Conservation (phyloP, 2,888 invertebrate genomes). For the Ischnura elegans region DNA sequence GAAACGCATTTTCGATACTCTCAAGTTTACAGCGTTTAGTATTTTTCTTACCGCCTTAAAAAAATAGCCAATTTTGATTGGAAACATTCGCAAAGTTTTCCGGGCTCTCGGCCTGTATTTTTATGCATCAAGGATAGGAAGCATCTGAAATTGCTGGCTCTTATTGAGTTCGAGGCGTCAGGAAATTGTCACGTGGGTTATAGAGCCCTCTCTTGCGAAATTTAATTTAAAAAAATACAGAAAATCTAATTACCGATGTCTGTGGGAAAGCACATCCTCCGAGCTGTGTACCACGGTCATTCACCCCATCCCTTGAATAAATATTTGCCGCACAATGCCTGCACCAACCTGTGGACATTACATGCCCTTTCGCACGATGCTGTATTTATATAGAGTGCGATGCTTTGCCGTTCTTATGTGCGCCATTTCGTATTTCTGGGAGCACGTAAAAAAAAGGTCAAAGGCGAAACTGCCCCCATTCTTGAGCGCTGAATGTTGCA, state of each 20-base stretch:
- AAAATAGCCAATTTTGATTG: too few relatives aligned
- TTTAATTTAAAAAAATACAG: not conserved
- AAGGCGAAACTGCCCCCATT: not conserved
- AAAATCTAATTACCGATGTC: not conserved
- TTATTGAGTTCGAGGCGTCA: not conserved
- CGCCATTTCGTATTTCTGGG: not conserved
- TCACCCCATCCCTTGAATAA: not conserved
- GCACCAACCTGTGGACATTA: conserved; percentile 13
- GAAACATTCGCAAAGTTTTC: too few relatives aligned
- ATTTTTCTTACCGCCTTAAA: too few relatives aligned
- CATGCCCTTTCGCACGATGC: not conserved
- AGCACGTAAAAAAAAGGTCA: not conserved
- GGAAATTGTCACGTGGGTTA: not conserved
- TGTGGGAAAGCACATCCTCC: not conserved
- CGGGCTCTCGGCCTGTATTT: too few relatives aligned
- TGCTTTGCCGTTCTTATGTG: not conserved
- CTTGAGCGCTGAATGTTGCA: not conserved
- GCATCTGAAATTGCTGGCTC: too few relatives aligned
- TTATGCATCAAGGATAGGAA: too few relatives aligned
- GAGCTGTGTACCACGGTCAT: not conserved
- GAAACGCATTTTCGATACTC: too few relatives aligned
- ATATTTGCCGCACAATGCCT: not conserved
- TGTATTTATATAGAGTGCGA: conserved; percentile 6
- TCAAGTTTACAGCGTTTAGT: too few relatives aligned
- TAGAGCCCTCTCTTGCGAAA: not conserved